A percentile compares a stretch with the other conserved stretches of the same genome.
These are phyloP conservation scores for Myrmecobius fasciatus DNA, from an alignment of 2,113 vertebrate species.

Conservation along the genomic window DNA sequence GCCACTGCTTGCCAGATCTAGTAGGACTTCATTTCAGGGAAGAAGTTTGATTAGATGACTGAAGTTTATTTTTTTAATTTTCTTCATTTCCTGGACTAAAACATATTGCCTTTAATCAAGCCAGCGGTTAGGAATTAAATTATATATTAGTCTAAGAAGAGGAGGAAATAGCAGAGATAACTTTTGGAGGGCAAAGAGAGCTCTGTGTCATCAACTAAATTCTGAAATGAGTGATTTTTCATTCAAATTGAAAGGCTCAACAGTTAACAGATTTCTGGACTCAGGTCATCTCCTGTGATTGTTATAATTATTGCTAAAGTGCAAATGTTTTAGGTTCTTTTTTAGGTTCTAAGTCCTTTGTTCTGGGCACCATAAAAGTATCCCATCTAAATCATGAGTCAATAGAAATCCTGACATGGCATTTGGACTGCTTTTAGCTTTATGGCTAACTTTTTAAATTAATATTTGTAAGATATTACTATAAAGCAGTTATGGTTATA, in stretches of 20 bases:
- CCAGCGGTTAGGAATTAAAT: slow-evolving; percentile 3
- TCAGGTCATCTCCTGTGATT: slow-evolving; percentile 71
- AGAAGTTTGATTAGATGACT: neutral
- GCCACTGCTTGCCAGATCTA: neutral
- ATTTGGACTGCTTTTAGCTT: slow-evolving; percentile 80
- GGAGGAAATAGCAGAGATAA: slow-evolving; percentile 37
- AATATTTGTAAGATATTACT: slow-evolving; percentile 70
- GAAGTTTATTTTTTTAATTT: neutral
- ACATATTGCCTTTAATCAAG: slow-evolving; percentile 4
- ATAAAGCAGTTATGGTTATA: slow-evolving; percentile 79
- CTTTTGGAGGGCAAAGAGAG: slow-evolving; percentile 31
- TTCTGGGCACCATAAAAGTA: slow-evolving; percentile 75
- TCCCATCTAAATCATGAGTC: slow-evolving; percentile 83
- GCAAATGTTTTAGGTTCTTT: slow-evolving; percentile 75
- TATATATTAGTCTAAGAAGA: slow-evolving; percentile 16
- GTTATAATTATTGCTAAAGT: slow-evolving; percentile 76
- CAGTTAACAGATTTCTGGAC: slow-evolving; percentile 65
- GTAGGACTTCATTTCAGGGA: neutral
- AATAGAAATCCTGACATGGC: slow-evolving; percentile 82
- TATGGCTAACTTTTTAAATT: slow-evolving; percentile 34
- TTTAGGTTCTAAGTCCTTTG: slow-evolving; percentile 73
- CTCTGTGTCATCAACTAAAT: slow-evolving; percentile 46
- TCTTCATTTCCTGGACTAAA: neutral
- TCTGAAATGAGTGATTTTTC: slow-evolving; percentile 57
- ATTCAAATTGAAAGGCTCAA: slow-evolving; percentile 67